Evolutionary conservation across 2,113 vertebrate species (phyloP).

Genomic region (Macaca nemestrina): DNA sequence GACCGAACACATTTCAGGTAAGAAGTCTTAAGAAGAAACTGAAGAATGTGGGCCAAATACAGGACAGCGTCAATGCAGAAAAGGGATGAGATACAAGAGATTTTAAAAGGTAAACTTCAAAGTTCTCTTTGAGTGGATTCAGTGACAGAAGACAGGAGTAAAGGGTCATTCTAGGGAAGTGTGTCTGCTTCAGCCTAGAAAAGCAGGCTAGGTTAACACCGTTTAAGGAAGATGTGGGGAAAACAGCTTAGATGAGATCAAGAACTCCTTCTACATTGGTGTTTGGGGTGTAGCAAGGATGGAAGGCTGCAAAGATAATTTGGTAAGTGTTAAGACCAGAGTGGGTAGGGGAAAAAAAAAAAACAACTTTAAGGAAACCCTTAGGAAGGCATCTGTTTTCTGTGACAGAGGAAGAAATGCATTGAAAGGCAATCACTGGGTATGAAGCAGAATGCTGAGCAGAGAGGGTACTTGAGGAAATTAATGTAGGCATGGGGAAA

Average conservation of each 20-base stretch:
- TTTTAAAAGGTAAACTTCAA: neutral
- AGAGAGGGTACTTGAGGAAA: neutral
- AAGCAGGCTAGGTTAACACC: neutral
- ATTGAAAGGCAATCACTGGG: neutral
- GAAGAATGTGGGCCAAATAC: neutral
- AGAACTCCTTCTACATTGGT: too few relatives aligned
- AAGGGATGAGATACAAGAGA: neutral
- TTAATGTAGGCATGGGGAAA: neutral
- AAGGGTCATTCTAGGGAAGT: neutral
- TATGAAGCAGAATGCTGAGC: neutral
- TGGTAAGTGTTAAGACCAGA: neutral
- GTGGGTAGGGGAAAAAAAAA: too few relatives aligned
- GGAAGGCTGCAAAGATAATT: neutral
- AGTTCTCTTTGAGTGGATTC: neutral
- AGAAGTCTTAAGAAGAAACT: neutral
- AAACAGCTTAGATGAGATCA: neutral
- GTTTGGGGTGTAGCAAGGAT: neutral
- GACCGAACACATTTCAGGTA: too few relatives aligned
- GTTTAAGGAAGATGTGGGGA: too few relatives aligned
- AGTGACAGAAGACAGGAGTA: neutral
- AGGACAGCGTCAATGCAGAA: neutral
- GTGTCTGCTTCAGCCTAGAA: neutral
- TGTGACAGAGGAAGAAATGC: neutral
- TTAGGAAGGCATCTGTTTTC: neutral
- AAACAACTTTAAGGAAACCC: neutral